Percentiles rank a stretch among this genome's conserved stretches.
Evolutionary conservation across 2,797 vertebrate species (phyloP).

Genomic region (Diplodus puntazzo): DNA sequence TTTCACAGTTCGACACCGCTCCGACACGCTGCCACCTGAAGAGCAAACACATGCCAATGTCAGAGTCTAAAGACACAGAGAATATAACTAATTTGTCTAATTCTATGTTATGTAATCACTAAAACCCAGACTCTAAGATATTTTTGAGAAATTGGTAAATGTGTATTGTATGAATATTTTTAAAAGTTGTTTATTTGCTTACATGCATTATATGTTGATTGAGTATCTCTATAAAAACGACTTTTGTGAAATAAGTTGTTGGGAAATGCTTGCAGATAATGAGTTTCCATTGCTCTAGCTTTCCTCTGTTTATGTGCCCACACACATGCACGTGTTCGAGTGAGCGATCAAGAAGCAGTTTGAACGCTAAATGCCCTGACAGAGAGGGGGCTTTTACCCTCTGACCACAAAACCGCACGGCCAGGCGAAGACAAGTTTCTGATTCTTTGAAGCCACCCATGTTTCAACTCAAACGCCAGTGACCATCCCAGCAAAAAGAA

Average conservation of each 20-base stretch:
- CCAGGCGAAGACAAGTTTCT: constrained; percentile 37
- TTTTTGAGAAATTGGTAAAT: neutral
- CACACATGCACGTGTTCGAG: constrained; percentile 7
- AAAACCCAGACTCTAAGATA: neutral
- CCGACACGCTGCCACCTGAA: constrained; percentile 67
- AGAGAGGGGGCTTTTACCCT: constrained; percentile 33
- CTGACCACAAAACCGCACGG: constrained; percentile 46
- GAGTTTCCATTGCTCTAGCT: neutral
- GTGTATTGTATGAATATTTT: neutral
- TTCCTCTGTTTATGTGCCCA: constrained; percentile 24
- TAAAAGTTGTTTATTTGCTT: neutral
- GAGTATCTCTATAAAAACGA: neutral
- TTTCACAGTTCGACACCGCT: constrained; percentile 64
- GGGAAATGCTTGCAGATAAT: neutral
- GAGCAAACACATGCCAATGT: constrained; percentile 36
- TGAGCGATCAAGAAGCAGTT: constrained; percentile 6
- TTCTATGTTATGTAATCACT: neutral
- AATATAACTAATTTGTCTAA: neutral
- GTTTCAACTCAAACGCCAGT: constrained; percentile 32
- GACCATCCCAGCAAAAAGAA: constrained; percentile 45
- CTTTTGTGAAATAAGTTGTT: neutral
- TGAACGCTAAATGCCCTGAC: constrained; percentile 47
- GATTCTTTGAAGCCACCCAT: constrained; percentile 40
- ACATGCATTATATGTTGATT: neutral
- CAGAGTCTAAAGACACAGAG: constrained; percentile 13